These are phyloP conservation scores for Nyctalus aviator DNA, from an alignment of 2,797 vertebrate species.

Conservation along the genomic window DNA sequence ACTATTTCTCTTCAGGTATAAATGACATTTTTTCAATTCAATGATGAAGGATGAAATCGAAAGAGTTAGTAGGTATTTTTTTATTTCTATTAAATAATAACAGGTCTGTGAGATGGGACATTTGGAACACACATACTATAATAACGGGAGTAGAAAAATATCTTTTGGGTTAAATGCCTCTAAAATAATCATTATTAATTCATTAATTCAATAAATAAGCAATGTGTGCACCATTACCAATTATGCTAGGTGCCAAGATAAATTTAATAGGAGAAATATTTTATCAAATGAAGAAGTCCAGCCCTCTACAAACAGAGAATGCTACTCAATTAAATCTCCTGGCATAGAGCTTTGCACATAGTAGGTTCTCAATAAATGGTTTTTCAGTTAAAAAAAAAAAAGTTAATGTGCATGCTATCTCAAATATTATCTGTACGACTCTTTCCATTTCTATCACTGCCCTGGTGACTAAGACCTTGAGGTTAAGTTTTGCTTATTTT, in stretches of 20 bases:
- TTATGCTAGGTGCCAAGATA: not conserved
- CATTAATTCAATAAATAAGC: not conserved
- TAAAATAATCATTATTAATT: not conserved
- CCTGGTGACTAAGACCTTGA: not conserved
- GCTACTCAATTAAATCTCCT: not conserved
- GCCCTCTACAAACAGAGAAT: not conserved
- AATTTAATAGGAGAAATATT: not conserved
- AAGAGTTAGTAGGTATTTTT: not conserved
- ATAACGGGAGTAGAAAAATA: not conserved
- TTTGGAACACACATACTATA: not conserved
- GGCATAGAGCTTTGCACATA: not conserved
- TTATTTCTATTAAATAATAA: constrained; percentile 25
- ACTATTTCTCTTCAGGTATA: not conserved
- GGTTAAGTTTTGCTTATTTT: not conserved
- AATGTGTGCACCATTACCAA: not conserved
- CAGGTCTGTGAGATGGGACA: not conserved
- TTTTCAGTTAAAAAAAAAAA: constrained; percentile 18
- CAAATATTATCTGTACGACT: not conserved
- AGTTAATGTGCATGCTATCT: not conserved
- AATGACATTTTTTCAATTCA: constrained; percentile 33
- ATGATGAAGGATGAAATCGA: constrained; percentile 8
- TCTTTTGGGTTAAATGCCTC: not conserved
- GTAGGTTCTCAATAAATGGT: not conserved
- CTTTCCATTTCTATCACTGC: not conserved
- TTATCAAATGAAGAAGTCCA: not conserved